phyloP scores from a whole-genome alignment of 2,888 invertebrate species.

The Harpalus rufipes region DNA sequence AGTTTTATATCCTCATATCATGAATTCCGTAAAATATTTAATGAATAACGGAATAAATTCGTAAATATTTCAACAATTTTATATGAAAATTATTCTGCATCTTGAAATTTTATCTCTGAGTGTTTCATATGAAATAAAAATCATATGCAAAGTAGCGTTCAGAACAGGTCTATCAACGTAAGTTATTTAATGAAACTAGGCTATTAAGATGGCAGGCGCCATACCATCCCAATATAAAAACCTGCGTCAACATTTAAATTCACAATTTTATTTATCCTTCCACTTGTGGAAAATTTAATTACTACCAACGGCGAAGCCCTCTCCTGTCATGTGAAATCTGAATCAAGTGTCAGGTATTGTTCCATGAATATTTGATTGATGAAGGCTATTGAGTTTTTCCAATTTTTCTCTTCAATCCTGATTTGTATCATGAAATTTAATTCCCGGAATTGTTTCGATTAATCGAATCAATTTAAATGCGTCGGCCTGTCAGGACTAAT shows the following conservation, averaged over 20 bases:
- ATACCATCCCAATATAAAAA: neutral
- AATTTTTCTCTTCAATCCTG: neutral
- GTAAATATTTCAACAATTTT: too few species aligned
- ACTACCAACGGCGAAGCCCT: too few species aligned
- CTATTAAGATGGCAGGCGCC: slow-evolving; percentile 28
- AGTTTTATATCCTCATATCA: too few species aligned
- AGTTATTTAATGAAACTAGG: slow-evolving; percentile 35
- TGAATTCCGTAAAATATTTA: too few species aligned
- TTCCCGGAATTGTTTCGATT: neutral
- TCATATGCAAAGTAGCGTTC: neutral
- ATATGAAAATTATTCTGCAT: neutral
- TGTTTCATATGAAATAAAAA: too few species aligned
- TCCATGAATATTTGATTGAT: neutral
- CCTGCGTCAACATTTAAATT: neutral
- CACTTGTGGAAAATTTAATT: neutral
- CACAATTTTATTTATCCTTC: neutral
- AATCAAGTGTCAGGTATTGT: neutral
- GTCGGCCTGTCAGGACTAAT: neutral
- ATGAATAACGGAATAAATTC: too few species aligned
- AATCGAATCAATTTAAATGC: neutral
- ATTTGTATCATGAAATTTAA: neutral
- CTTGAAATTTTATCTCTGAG: neutral
- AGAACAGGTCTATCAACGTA: slow-evolving; percentile 38
- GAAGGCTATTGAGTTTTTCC: neutral
- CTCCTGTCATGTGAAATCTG: too few species aligned